Percentiles rank a stretch among this genome's conserved stretches.
Conservation (phyloP, 2,797 vertebrate species). For the Enteromius viviparus region DNA sequence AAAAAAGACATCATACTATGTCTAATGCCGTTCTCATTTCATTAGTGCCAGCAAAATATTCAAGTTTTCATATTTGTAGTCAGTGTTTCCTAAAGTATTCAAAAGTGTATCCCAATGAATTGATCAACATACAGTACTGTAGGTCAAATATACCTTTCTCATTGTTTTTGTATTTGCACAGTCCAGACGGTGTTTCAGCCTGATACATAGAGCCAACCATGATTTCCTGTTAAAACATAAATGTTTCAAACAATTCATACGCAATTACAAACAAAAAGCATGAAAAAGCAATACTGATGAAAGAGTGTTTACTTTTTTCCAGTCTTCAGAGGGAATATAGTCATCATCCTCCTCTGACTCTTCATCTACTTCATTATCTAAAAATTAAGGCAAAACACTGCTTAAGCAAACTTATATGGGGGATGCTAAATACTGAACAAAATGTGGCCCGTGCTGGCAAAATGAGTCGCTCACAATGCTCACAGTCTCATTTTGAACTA, state of each 20-base stretch:
- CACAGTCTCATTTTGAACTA: too few species aligned
- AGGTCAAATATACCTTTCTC: constrained; percentile 84
- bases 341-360: constrained; percentile 99
- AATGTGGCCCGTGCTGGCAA: background rate
- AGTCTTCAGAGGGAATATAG: constrained; percentile 98
- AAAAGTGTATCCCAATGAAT: background rate
- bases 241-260: background rate
- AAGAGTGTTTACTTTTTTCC: constrained; percentile 89
- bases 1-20: background rate
- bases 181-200: constrained; percentile 92
- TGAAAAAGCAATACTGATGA: background rate
- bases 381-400: constrained; percentile 13
- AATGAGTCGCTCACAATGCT: too few species aligned
- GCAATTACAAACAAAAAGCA: background rate
- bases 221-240: constrained; percentile 84
- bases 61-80: background rate
- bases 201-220: constrained; percentile 99
- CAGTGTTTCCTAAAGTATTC: background rate
- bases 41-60: background rate
- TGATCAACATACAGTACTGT: background rate
- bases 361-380: constrained; percentile 94
- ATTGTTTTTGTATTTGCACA: constrained; percentile 94
- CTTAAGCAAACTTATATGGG: background rate
- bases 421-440: background rate
- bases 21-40: background rate